Percentiles rank a stretch among this genome's conserved stretches.
These are phyloP conservation scores for Ptychochromis oligacanthus DNA, from an alignment of 2,113 vertebrate species.

Conservation along the genomic window DNA sequence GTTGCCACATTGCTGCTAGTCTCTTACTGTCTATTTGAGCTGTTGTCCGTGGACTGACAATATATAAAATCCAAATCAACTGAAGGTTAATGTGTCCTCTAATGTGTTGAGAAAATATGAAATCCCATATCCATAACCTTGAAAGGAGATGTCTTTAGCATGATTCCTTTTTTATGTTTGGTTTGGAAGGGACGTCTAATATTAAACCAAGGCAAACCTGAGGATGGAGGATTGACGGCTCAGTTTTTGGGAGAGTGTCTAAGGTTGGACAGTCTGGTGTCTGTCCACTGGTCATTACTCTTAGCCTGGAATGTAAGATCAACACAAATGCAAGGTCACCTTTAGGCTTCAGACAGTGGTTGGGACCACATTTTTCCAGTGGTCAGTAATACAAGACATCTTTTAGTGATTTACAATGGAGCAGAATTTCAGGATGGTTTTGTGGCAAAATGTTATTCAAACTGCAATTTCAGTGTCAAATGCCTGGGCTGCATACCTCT, in stretches of 20 bases:
- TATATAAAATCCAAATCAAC: conserved; percentile 26
- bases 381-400: conserved; percentile 52
- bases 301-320: conserved; percentile 56
- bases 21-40: neutral
- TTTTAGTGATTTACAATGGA: conserved; percentile 35
- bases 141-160: conserved; percentile 35
- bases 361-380: conserved; percentile 46
- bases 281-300: conserved; percentile 56
- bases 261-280: conserved; percentile 48
- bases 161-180: conserved; percentile 48
- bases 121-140: conserved; percentile 52
- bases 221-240: conserved; percentile 66
- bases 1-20: neutral
- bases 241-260: conserved; percentile 45
- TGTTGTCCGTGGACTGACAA: neutral
- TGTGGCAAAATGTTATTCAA: conserved; percentile 32
- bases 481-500: conserved; percentile 25
- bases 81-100: conserved; percentile 41
- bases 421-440: conserved; percentile 29
- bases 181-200: conserved; percentile 49
- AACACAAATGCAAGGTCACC: conserved; percentile 56
- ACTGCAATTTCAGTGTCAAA: conserved; percentile 14
- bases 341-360: conserved; percentile 61
- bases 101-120: conserved; percentile 38
- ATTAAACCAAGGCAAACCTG: conserved; percentile 54